phyloP scores from a whole-genome alignment of 2,113 vertebrate species.

The Myrmecophaga tridactyla region DNA sequence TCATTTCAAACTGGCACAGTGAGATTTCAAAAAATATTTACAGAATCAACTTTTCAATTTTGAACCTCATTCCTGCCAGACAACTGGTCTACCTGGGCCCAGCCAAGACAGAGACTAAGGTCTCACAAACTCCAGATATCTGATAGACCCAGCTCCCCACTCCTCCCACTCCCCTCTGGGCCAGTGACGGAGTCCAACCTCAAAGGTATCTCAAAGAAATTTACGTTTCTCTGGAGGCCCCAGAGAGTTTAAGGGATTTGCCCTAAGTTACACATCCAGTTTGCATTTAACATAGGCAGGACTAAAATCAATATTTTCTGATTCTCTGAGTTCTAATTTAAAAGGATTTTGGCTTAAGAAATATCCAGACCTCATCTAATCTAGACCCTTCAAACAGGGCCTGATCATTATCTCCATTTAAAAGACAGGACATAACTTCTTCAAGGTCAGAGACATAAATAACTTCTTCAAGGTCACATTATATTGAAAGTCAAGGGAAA shows the following conservation, averaged over 20 bases:
- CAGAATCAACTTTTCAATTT: background rate
- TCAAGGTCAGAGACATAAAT: background rate
- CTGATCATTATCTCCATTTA: background rate
- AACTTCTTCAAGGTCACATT: background rate
- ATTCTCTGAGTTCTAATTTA: background rate
- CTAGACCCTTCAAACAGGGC: background rate
- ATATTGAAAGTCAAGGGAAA: background rate
- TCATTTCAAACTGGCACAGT: too few relatives aligned
- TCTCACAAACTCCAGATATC: background rate
- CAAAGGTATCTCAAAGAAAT: conserved; percentile 1
- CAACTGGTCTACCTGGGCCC: background rate
- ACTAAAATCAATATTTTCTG: conserved; percentile 25
- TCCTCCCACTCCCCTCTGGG: background rate
- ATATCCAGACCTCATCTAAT: background rate
- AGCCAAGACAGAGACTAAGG: background rate
- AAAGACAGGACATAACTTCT: background rate
- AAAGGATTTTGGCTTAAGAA: conserved; percentile 15
- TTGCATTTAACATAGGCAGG: background rate
- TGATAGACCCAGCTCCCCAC: background rate
- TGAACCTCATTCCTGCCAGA: background rate
- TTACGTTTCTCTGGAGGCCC: background rate
- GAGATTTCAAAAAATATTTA: conserved; percentile 48
- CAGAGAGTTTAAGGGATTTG: background rate
- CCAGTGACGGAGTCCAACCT: background rate
- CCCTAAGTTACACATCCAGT: background rate